Evolutionary conservation across 2,888 invertebrate genomes (phyloP).

Genomic region (Proisotoma minuta): DNA sequence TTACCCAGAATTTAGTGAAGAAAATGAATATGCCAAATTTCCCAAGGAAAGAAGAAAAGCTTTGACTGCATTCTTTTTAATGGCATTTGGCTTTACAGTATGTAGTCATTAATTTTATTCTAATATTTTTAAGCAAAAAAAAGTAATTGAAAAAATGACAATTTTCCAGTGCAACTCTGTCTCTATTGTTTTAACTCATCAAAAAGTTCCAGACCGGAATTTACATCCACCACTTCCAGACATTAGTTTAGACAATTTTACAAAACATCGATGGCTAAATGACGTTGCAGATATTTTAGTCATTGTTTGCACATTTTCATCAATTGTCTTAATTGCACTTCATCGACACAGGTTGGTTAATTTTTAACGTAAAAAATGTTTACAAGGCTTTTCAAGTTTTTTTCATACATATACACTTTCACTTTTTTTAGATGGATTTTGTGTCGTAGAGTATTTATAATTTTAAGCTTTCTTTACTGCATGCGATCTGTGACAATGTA

Average conservation of each 20-base stretch:
- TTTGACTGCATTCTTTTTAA: slow-evolving; percentile 41
- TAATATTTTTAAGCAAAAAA: too few species aligned
- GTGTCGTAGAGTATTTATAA: slow-evolving; percentile 50
- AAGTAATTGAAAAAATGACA: too few species aligned
- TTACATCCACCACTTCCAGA: slow-evolving; percentile 52
- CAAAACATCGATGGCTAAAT: slow-evolving; percentile 51
- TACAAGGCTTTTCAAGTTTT: not conserved
- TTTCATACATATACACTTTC: not conserved
- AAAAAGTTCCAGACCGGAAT: slow-evolving; percentile 51
- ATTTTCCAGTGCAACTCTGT: too few species aligned
- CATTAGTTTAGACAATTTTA: slow-evolving; percentile 51
- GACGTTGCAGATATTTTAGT: slow-evolving; percentile 53
- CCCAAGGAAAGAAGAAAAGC: slow-evolving; percentile 50
- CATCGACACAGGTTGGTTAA: slow-evolving; percentile 50
- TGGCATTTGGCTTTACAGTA: slow-evolving; percentile 38
- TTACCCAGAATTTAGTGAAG: slow-evolving; percentile 20
- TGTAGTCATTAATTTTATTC: too few species aligned
- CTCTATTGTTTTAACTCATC: slow-evolving; percentile 53
- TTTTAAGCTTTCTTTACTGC: slow-evolving; percentile 50
- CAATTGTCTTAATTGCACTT: slow-evolving; percentile 50
- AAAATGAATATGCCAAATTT: slow-evolving; percentile 34
- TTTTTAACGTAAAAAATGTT: not conserved
- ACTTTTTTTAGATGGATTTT: slow-evolving; percentile 50
- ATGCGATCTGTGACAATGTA: slow-evolving; percentile 52
- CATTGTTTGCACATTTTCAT: slow-evolving; percentile 50